These are phyloP conservation scores for Balaeniceps rex DNA, from an alignment of 2,113 vertebrate genomes.

Conservation along the genomic window DNA sequence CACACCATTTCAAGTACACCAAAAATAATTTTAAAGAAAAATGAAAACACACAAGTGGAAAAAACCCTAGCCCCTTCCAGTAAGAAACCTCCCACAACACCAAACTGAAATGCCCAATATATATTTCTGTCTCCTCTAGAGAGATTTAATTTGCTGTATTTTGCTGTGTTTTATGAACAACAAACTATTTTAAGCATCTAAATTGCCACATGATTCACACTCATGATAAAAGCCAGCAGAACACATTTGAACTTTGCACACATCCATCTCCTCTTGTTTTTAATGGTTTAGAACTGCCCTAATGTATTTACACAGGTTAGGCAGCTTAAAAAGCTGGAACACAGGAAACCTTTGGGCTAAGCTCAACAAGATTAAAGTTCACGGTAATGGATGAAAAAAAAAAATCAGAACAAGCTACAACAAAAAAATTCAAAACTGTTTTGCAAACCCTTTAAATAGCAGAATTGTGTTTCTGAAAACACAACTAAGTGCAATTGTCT, in stretches of 20 bases:
- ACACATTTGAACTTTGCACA: slow-evolving; percentile 40
- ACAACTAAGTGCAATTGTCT: not conserved
- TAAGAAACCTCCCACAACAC: not conserved
- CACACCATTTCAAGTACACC: not conserved
- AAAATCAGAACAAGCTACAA: not conserved
- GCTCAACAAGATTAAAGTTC: slow-evolving; percentile 2
- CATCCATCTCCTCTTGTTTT: slow-evolving; percentile 32
- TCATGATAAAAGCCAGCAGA: slow-evolving; percentile 47
- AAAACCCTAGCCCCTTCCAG: not conserved
- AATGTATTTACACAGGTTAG: slow-evolving; percentile 54
- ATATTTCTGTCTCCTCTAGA: not conserved
- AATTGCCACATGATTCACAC: slow-evolving; percentile 37
- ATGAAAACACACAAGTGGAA: not conserved
- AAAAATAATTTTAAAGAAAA: not conserved
- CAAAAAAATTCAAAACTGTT: not conserved
- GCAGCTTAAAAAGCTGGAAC: slow-evolving; percentile 39
- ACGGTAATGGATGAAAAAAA: not conserved
- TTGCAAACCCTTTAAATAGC: not conserved
- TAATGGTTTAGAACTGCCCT: slow-evolving; percentile 33
- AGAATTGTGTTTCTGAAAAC: not conserved
- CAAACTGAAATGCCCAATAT: not conserved
- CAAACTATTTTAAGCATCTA: slow-evolving; percentile 43
- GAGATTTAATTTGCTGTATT: slow-evolving; percentile 24
- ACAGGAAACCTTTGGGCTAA: slow-evolving; percentile 29
- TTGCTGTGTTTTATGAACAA: slow-evolving; percentile 13